Evolutionary conservation across 2,113 vertebrate genomes (phyloP).

Genomic region (Camelus dromedarius): DNA sequence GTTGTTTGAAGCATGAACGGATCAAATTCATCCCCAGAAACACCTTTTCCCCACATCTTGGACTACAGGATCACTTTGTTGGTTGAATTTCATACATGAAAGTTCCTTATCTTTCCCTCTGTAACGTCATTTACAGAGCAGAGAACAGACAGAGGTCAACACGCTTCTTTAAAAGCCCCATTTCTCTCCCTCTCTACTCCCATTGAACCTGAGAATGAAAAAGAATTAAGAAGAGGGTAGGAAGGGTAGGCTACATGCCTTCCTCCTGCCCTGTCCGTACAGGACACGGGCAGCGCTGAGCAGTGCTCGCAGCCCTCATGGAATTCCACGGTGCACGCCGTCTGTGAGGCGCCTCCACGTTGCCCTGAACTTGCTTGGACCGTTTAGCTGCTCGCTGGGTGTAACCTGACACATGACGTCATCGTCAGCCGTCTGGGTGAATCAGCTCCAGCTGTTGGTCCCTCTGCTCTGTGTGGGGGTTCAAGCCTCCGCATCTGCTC

Average conservation of each 20-base stretch:
- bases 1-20: background rate
- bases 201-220: background rate
- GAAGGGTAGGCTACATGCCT: background rate
- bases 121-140: background rate
- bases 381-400: slow-evolving; percentile 38
- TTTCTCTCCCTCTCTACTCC: background rate
- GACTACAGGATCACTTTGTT: background rate
- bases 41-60: background rate
- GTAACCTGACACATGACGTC: slow-evolving; percentile 67
- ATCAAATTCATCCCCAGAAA: background rate
- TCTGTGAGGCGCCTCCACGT: background rate
- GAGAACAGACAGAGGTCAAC: background rate
- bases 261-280: background rate
- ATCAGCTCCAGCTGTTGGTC: slow-evolving; percentile 72
- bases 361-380: slow-evolving; percentile 40
- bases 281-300: background rate
- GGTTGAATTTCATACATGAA: background rate
- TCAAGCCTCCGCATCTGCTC: slow-evolving; percentile 75
- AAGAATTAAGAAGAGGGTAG: background rate
- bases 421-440: slow-evolving; percentile 52
- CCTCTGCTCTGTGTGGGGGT: slow-evolving; percentile 66
- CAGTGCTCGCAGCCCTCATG: background rate
- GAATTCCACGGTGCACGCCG: background rate
- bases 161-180: background rate
- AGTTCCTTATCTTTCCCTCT: background rate